A percentile compares a stretch with the other conserved stretches of the same genome.
phyloP scores from a whole-genome alignment of 1,140 invertebrate species.

The Drosophila cardini region DNA sequence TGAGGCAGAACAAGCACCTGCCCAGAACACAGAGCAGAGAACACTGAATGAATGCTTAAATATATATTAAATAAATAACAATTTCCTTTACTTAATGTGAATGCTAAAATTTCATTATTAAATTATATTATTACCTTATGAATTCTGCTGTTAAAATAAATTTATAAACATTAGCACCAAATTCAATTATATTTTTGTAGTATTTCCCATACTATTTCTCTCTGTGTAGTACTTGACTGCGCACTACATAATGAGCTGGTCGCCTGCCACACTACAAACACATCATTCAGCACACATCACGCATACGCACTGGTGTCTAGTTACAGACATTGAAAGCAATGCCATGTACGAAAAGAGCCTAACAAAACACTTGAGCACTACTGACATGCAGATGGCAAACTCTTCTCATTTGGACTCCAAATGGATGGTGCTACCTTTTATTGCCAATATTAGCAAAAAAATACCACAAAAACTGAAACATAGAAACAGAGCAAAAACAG shows the following conservation, averaged over 20 bases:
- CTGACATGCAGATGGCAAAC: conserved; percentile 32
- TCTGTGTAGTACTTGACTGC: conserved; percentile 16
- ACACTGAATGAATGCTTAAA: background rate
- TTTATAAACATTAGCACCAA: background rate
- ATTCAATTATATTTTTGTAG: too few species aligned
- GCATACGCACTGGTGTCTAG: conserved; percentile 56
- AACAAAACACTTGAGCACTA: conserved; percentile 34
- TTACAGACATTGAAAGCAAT: conserved; percentile 40
- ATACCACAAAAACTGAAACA: conserved; percentile 37
- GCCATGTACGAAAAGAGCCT: conserved; percentile 25
- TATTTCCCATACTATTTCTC: background rate
- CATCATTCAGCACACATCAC: conserved; percentile 35
- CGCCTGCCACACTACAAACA: conserved; percentile 14
- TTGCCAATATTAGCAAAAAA: conserved; percentile 41
- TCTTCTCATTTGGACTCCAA: conserved; percentile 5
- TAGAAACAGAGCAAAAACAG: conserved; percentile 12
- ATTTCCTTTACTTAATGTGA: background rate
- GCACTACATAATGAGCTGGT: conserved; percentile 51
- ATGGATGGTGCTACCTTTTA: conserved; percentile 42
- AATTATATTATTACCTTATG: too few species aligned
- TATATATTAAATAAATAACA: conserved; percentile 11
- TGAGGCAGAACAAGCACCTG: conserved; percentile 20
- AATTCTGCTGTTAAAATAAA: conserved; percentile 5
- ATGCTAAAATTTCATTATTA: too few species aligned
- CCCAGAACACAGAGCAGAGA: background rate